Evolutionary conservation across 2,888 invertebrate genomes (phyloP).

Genomic region (Tipula vernalis): DNA sequence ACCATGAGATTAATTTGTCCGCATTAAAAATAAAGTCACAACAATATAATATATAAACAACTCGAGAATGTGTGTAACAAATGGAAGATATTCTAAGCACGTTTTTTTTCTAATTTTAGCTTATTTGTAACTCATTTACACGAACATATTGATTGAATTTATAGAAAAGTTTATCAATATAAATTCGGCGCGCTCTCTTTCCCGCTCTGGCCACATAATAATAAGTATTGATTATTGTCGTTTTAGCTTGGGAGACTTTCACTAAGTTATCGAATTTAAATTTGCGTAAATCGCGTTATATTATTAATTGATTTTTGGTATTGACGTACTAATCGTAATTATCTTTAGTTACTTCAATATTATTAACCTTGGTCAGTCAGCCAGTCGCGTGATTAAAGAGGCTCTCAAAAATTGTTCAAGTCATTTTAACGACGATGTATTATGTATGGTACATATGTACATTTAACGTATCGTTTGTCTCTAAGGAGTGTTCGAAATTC

Average conservation of each 20-base stretch:
- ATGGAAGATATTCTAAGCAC: neutral
- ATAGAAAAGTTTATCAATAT: neutral
- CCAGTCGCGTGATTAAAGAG: neutral
- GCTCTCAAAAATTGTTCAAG: neutral
- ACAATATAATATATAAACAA: neutral
- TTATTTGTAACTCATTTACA: neutral
- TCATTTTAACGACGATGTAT: neutral
- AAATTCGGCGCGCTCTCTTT: neutral
- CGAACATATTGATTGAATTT: neutral
- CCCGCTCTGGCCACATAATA: neutral
- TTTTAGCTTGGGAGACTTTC: neutral
- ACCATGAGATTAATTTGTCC: neutral
- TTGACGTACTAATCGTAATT: neutral
- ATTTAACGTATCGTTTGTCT: neutral
- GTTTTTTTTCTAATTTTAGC: neutral
- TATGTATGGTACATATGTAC: neutral
- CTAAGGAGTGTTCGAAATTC: neutral
- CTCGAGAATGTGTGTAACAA: neutral
- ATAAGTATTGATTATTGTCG: neutral
- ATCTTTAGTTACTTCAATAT: neutral
- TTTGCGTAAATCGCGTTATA: neutral
- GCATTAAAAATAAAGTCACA: neutral
- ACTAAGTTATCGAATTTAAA: neutral
- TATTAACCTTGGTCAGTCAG: neutral
- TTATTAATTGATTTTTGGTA: neutral